Evolutionary conservation across 1,140 invertebrate genomes (phyloP).

Genomic region (Telenomus remus): DNA sequence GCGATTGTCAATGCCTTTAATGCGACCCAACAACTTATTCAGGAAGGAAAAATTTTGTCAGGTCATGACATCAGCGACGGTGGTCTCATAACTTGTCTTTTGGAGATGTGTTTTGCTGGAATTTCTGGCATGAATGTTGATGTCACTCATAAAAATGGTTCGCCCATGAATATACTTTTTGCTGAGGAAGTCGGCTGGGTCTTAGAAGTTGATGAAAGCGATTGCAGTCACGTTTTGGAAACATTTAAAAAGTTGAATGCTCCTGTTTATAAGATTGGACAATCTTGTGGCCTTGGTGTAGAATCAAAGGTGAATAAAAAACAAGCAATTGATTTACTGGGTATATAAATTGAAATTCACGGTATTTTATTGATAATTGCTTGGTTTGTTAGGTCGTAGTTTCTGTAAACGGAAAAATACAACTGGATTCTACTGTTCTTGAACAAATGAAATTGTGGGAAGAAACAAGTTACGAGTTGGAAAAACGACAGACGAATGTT

Average conservation of each 20-base stretch:
- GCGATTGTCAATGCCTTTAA: slow-evolving; percentile 85
- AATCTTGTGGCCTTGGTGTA: slow-evolving; percentile 80
- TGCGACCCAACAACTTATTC: slow-evolving; percentile 88
- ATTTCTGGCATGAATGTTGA: slow-evolving; percentile 86
- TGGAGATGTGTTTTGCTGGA: slow-evolving; percentile 97
- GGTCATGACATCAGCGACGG: slow-evolving; percentile 98
- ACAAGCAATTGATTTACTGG: too few relatives aligned
- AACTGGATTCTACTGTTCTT: slow-evolving; percentile 81
- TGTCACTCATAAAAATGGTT: slow-evolving; percentile 76
- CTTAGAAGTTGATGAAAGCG: slow-evolving; percentile 83
- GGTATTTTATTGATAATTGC: too few relatives aligned
- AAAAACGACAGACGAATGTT: slow-evolving; percentile 87
- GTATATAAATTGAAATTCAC: too few relatives aligned
- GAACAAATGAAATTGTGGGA: slow-evolving; percentile 91
- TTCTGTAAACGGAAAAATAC: slow-evolving; percentile 77
- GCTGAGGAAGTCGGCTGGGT: slow-evolving; percentile 94
- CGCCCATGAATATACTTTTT: slow-evolving; percentile 84
- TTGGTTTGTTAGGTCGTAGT: slow-evolving; percentile 77
- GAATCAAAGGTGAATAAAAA: slow-evolving; percentile 78
- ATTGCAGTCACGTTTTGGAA: slow-evolving; percentile 78
- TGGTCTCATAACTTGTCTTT: slow-evolving; percentile 89
- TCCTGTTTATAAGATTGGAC: slow-evolving; percentile 84
- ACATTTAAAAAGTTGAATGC: slow-evolving; percentile 79
- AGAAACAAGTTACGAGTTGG: slow-evolving; percentile 94
- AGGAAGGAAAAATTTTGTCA: slow-evolving; percentile 84